Conservation (phyloP, 2,113 vertebrate genomes). For the Platichthys flesus region DNA sequence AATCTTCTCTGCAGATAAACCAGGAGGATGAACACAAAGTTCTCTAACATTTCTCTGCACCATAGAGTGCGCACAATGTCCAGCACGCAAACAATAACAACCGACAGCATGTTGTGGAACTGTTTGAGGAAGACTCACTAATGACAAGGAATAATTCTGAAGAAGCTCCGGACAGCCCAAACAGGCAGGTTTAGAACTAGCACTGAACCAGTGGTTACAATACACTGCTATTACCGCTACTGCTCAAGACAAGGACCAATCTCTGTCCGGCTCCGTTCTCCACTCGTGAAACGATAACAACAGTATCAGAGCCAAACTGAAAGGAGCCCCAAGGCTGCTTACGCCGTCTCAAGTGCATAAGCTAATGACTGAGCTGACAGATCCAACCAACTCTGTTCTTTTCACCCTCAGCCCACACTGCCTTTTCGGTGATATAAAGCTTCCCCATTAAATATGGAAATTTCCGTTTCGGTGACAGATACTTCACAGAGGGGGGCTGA, state of each 20-base stretch:
- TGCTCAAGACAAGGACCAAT: conserved; percentile 7
- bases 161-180: too few relatives aligned
- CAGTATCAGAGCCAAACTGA: conserved; percentile 41
- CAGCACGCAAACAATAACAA: too few relatives aligned
- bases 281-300: conserved; percentile 49
- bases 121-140: too few relatives aligned
- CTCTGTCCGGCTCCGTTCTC: conserved; percentile 22
- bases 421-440: conserved; percentile 90
- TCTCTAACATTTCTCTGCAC: too few relatives aligned
- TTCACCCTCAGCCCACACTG: conserved; percentile 71
- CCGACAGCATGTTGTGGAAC: too few relatives aligned
- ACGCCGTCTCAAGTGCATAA: conserved; percentile 40
- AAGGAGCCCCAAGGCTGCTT: conserved; percentile 46
- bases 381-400: conserved; percentile 58
- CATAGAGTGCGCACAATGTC: too few relatives aligned
- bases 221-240: not conserved
- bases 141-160: too few relatives aligned
- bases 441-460: conserved; percentile 96
- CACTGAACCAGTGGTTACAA: not conserved
- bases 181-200: too few relatives aligned
- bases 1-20: not conserved
- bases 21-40: too few relatives aligned
- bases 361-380: conserved; percentile 69
- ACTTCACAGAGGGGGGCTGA: conserved; percentile 81
- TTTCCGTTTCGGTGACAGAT: conserved; percentile 91